Conservation (phyloP, 1,140 invertebrate genomes). For the Drosophila simulans region DNA sequence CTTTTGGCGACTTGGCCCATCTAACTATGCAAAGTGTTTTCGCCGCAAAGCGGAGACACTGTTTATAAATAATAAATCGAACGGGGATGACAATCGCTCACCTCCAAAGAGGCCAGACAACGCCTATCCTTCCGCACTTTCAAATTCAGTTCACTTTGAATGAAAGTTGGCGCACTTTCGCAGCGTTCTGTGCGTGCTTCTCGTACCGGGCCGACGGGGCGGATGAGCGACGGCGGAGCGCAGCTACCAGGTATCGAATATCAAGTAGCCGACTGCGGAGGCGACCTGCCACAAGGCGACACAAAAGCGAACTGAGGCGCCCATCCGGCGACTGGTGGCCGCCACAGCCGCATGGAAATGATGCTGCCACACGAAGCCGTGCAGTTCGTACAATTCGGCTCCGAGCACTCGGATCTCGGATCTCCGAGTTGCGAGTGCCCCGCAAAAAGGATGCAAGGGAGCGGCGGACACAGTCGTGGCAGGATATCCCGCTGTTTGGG, state of each 20-base stretch:
- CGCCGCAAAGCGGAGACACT: conserved; percentile 9
- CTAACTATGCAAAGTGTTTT: conserved; percentile 7
- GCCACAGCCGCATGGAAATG: conserved; percentile 5
- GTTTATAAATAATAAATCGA: conserved; percentile 42
- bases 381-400: not conserved
- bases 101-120: conserved; percentile 16
- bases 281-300: conserved; percentile 57
- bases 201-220: conserved; percentile 15
- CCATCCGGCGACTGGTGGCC: conserved; percentile 5
- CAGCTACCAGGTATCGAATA: not conserved
- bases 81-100: conserved; percentile 19
- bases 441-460: not conserved
- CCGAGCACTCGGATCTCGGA: conserved; percentile 11
- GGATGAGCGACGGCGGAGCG: conserved; percentile 9
- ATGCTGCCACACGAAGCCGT: conserved; percentile 21
- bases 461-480: not conserved
- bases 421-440: not conserved
- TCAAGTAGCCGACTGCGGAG: conserved; percentile 2
- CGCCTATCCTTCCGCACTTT: conserved; percentile 36
- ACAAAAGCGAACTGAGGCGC: conserved; percentile 52
- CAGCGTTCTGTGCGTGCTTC: conserved; percentile 7
- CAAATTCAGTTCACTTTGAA: conserved; percentile 19
- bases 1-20: conserved; percentile 7
- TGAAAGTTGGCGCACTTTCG: conserved; percentile 25
- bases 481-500: not conserved